Percentiles rank a stretch among this genome's conserved stretches.
Evolutionary conservation across 2,113 vertebrate genomes (phyloP).

Genomic region (Corythornis cristatus): DNA sequence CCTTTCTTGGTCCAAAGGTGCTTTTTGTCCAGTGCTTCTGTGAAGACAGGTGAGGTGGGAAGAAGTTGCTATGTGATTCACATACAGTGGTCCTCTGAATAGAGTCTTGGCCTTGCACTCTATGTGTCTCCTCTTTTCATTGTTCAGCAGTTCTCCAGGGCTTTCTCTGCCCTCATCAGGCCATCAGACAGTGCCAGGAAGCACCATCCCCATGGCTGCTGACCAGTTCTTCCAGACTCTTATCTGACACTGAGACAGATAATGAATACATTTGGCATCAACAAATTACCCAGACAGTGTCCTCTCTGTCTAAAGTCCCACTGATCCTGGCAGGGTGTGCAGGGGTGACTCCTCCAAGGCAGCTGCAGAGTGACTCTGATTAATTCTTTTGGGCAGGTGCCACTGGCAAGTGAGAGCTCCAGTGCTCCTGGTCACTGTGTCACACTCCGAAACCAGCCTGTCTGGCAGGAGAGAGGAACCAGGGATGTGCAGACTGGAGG

Average conservation of each 20-base stretch:
- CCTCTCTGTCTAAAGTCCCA: not conserved
- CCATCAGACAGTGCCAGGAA: not conserved
- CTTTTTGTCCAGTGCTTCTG: not conserved
- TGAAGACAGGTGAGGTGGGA: not conserved
- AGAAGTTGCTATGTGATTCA: accelerated
- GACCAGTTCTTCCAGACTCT: not conserved
- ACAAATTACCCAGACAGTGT: not conserved
- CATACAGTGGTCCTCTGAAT: not conserved
- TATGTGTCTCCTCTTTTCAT: not conserved
- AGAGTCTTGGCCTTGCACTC: not conserved
- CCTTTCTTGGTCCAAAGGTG: not conserved
- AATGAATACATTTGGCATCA: not conserved
- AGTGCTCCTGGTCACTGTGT: not conserved
- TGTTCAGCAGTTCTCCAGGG: not conserved
- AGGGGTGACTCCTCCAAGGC: not conserved
- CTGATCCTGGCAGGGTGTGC: not conserved
- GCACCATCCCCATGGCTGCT: not conserved
- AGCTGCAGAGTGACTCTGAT: not conserved
- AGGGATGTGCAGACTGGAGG: not conserved
- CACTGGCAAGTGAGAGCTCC: not conserved
- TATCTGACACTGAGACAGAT: not conserved
- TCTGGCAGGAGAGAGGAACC: not conserved
- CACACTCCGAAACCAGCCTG: not conserved
- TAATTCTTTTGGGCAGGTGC: conserved; percentile 45
- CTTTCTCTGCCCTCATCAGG: conserved; percentile 4